Base-by-base conservation (phyloP, 2,797 vertebrate genomes). In the Cichlasoma orientale region DNA sequence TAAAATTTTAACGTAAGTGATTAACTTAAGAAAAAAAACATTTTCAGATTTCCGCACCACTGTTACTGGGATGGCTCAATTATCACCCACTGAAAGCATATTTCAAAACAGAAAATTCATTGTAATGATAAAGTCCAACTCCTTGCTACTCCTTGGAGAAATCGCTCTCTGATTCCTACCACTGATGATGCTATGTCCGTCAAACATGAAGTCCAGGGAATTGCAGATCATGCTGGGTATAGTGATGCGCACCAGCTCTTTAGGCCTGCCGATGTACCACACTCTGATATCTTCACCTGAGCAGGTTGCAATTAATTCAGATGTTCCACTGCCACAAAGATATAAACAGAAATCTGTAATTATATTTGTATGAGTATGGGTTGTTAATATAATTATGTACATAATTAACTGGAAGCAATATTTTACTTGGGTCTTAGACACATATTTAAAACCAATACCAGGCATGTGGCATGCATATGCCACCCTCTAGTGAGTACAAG, bases 261-360 rank as follows among this genome's bases (percentile, higher is more conserved):
- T 96, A 82, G 92, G 92, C 13, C 94, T 95, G 1, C 92, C 83
- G 0, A 94, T 95, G 89, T 96, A 94, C 97, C 98, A 99, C 50
- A 98, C 87, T 55, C 97, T 93, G 88, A 98, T 97, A 83, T 98
- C 96, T 16, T 92, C 95, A 85, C 93, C 92, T 72, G 96, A 97
- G 79, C 98, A 98, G 54, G 97, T 97, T 54, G 94, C 97, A 76
- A 98, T 99, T 6, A 98, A 86, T 71, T 97, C 96, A 0, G 96
- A 96, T 0, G 93, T 94, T 56, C 92, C 96, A 75, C 98, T 98
- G 82, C 19, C 18, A 72, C 70, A 90, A 83, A 53, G 78, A 52
- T 14, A 27, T 9, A 12, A 78, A 63, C 0, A 81, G 21, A 56
- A 1, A 68, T 13, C 11, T n/a, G 56, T 7, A 58, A 56, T 50